Evolutionary conservation across 2,797 vertebrate species (phyloP).

Genomic region (Manis crassicaudata): DNA sequence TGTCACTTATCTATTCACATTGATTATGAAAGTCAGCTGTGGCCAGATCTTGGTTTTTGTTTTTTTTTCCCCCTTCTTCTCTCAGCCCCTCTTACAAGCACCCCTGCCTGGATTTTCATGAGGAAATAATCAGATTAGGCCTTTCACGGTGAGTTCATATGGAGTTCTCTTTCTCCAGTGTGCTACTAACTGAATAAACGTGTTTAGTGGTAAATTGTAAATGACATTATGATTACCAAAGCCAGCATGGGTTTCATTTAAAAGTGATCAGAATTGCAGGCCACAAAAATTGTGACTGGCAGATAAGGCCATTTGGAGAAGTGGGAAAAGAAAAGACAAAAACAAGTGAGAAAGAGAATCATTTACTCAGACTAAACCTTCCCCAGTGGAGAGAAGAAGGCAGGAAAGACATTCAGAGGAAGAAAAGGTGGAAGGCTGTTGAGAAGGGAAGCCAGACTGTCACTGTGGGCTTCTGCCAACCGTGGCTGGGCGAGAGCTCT

Average conservation of each 20-base stretch:
- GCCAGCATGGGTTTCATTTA: conserved; percentile 91
- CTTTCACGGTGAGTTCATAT: conserved; percentile 89
- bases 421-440: conserved; percentile 48
- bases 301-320: conserved; percentile 83
- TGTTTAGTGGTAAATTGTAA: conserved; percentile 92
- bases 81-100: conserved; percentile 88
- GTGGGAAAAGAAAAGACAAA: conserved; percentile 65
- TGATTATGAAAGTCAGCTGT: conserved; percentile 90
- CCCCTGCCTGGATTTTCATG: conserved; percentile 91
- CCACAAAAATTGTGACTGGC: conserved; percentile 88
- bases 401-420: conserved; percentile 54
- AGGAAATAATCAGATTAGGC: conserved; percentile 92
- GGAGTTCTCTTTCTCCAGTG: conserved; percentile 90
- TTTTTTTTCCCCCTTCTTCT: conserved; percentile 72
- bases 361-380: conserved; percentile 61
- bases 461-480: neutral
- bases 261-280: conserved; percentile 89
- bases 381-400: conserved; percentile 24
- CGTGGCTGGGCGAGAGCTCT: neutral
- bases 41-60: conserved; percentile 76
- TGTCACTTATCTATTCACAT: conserved; percentile 87
- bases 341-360: conserved; percentile 64
- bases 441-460: neutral
- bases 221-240: conserved; percentile 92
- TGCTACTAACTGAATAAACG: conserved; percentile 91